Evolutionary conservation across 2,113 vertebrate genomes (phyloP).

Genomic region (Puma concolor): DNA sequence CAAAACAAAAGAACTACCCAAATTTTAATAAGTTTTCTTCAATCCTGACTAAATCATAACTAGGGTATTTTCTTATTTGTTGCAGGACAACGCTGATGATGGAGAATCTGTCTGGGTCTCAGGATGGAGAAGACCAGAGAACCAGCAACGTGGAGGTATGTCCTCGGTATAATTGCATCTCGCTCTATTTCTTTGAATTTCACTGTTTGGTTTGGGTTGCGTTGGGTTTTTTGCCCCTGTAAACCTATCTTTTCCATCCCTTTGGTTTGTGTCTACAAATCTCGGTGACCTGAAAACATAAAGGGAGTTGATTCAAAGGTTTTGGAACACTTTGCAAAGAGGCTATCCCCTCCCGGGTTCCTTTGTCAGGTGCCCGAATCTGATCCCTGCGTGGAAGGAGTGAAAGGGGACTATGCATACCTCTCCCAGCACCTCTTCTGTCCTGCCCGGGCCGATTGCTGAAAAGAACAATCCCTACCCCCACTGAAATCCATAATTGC

Average conservation of each 20-base stretch:
- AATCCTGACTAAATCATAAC: background rate
- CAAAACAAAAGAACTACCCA: no score
- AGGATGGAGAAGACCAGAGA: background rate
- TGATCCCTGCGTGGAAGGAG: background rate
- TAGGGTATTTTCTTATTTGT: background rate
- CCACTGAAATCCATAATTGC: background rate
- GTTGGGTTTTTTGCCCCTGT: background rate
- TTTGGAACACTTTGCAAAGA: background rate
- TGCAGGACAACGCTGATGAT: rapidly evolving
- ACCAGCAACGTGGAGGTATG: no score
- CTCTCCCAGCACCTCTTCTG: background rate
- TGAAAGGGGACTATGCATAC: rapidly evolving
- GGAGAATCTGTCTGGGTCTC: background rate
- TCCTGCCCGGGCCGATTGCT: background rate
- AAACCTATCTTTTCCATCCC: conserved; percentile 43
- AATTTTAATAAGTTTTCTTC: background rate
- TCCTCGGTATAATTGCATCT: background rate
- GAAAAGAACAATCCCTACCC: background rate
- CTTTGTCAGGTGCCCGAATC: background rate
- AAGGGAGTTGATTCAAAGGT: conserved; percentile 22
- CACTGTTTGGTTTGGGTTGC: background rate
- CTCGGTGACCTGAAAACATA: background rate
- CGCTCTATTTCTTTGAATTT: conserved; percentile 13
- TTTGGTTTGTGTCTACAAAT: conserved; percentile 22
- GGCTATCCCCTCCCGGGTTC: background rate